Evolutionary conservation across 2,888 invertebrate species (phyloP).

Genomic region (Macrosiphum euphorbiae): DNA sequence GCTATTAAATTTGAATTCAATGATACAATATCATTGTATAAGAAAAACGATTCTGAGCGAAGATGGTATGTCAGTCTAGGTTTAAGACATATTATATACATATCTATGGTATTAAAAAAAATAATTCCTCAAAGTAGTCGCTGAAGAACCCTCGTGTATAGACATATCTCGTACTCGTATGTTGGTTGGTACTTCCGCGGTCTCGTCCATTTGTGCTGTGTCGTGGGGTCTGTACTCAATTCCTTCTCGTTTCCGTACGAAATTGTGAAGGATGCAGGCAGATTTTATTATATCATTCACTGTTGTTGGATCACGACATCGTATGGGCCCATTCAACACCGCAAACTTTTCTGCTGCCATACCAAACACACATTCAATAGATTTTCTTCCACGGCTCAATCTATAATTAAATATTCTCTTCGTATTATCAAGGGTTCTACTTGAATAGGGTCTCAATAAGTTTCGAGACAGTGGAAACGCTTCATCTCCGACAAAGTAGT

Average conservation of each 20-base stretch:
- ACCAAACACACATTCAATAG: constrained; percentile 67
- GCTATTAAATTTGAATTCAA: too few relatives aligned
- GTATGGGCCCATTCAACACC: constrained; percentile 66
- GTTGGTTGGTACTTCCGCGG: constrained; percentile 18
- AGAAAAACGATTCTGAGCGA: too few relatives aligned
- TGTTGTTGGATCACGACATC: constrained; percentile 63
- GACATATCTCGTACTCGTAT: constrained; percentile 15
- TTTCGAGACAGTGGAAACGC: constrained; percentile 67
- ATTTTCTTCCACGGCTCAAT: constrained; percentile 66
- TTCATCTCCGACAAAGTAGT: constrained; percentile 66
- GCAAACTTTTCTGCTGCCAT: constrained; percentile 67
- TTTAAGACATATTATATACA: too few relatives aligned
- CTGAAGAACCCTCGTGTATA: constrained; percentile 60
- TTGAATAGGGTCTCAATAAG: constrained; percentile 68
- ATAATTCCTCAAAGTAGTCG: constrained; percentile 65
- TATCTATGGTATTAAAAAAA: too few relatives aligned
- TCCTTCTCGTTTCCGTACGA: constrained; percentile 66
- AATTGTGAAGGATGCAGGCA: constrained; percentile 66
- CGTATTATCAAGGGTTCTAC: constrained; percentile 66
- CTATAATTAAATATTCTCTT: constrained; percentile 67
- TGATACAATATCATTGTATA: too few relatives aligned
- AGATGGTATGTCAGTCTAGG: too few relatives aligned
- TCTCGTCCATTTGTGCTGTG: constrained; percentile 20
- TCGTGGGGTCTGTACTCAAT: constrained; percentile 61
- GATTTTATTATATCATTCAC: constrained; percentile 66